These are phyloP conservation scores for Martes martes DNA, from an alignment of 2,113 vertebrate genomes.

Conservation along the genomic window DNA sequence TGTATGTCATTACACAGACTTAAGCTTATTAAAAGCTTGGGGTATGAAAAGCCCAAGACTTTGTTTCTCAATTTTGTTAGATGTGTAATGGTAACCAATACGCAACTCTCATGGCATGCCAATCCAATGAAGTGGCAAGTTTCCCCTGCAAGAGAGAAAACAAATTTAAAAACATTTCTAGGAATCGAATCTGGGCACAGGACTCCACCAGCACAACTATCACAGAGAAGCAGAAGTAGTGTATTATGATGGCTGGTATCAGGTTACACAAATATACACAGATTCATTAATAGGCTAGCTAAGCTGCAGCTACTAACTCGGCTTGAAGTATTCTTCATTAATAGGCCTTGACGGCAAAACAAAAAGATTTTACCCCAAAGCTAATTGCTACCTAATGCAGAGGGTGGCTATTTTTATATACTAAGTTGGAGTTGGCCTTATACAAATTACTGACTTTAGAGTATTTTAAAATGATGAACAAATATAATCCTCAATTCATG, in stretches of 20 bases:
- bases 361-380: not conserved
- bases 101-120: not conserved
- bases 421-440: not conserved
- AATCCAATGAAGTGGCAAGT: not conserved
- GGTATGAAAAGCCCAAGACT: not conserved
- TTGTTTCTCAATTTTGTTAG: not conserved
- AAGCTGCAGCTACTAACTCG: not conserved
- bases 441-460: not conserved
- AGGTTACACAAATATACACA: not conserved
- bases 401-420: not conserved
- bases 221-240: not conserved
- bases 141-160: not conserved
- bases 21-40: not conserved
- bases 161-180: constrained; percentile 6
- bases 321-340: not conserved
- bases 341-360: not conserved
- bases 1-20: not conserved
- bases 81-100: not conserved
- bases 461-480: constrained; percentile 29
- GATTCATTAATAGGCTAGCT: not conserved
- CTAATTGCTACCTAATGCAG: not conserved
- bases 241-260: not conserved
- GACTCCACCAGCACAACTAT: not conserved
- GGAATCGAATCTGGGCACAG: not conserved
- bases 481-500: not conserved